Evolutionary conservation across 2,113 vertebrate genomes (phyloP).

Genomic region (Corydoras sp.): DNA sequence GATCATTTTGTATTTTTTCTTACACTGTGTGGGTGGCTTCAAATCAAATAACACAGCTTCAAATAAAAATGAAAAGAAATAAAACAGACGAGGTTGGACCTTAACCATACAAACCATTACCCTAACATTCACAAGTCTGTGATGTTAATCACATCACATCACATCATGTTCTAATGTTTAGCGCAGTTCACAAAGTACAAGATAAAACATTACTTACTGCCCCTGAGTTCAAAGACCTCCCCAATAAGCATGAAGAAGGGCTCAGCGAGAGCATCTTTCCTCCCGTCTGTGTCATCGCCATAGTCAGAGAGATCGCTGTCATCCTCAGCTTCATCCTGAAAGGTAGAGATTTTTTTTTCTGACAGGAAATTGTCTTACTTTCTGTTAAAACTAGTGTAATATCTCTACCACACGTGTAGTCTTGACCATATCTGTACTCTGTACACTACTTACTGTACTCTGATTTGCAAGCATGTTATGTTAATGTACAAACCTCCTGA

Average conservation of each 20-base stretch:
- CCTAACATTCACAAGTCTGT: too few relatives aligned
- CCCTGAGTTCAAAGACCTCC: constrained; percentile 96
- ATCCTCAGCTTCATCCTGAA: constrained; percentile 70
- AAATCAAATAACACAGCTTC: neutral
- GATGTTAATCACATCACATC: too few relatives aligned
- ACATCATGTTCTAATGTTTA: too few relatives aligned
- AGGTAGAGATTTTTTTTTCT: constrained; percentile 6
- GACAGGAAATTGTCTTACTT: too few relatives aligned
- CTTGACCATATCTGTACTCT: too few relatives aligned
- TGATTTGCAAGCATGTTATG: neutral
- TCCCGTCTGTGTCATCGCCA: constrained; percentile 83
- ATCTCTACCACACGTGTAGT: too few relatives aligned
- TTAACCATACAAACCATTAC: too few relatives aligned
- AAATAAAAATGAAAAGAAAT: neutral
- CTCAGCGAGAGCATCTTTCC: constrained; percentile 85
- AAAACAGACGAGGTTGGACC: neutral
- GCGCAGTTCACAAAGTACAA: too few relatives aligned
- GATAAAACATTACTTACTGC: constrained; percentile 74
- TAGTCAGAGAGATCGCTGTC: constrained; percentile 92
- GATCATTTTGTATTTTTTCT: neutral
- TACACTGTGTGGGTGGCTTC: neutral
- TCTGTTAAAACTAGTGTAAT: too few relatives aligned
- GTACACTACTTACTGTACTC: too few relatives aligned
- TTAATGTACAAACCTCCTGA: constrained; percentile 72
- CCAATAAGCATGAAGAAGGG: constrained; percentile 98